Evolutionary conservation across 2,888 invertebrate genomes (phyloP).

Genomic region (Tipula confusa): DNA sequence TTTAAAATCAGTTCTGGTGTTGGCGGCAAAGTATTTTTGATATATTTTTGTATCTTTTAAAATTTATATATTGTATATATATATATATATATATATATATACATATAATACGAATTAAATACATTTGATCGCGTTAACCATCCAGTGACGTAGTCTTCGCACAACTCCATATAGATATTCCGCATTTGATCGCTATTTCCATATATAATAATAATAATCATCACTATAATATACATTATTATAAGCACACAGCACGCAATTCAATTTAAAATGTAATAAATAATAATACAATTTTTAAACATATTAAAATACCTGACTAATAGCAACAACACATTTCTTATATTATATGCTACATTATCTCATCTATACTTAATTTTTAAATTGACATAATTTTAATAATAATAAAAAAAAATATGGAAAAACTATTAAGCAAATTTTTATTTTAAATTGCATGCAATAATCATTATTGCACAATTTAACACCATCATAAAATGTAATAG

Average conservation of each 20-base stretch:
- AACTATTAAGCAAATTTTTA: background rate
- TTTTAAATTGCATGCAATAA: background rate
- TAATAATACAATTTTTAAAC: background rate
- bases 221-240: background rate
- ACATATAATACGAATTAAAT: background rate
- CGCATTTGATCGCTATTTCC: background rate
- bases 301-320: background rate
- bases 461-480: background rate
- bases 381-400: background rate
- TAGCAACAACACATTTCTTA: background rate
- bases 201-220: background rate
- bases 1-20: conserved; percentile 12
- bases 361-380: background rate
- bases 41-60: background rate
- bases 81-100: background rate
- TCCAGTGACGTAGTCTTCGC: background rate
- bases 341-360: background rate
- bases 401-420: background rate
- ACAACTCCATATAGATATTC: background rate
- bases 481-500: background rate
- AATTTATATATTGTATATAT: background rate
- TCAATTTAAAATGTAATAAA: background rate
- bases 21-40: background rate
- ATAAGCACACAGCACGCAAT: background rate
- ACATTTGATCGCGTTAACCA: background rate